These are phyloP conservation scores for Caranx ignobilis DNA, from an alignment of 2,113 vertebrate species.

Conservation along the genomic window DNA sequence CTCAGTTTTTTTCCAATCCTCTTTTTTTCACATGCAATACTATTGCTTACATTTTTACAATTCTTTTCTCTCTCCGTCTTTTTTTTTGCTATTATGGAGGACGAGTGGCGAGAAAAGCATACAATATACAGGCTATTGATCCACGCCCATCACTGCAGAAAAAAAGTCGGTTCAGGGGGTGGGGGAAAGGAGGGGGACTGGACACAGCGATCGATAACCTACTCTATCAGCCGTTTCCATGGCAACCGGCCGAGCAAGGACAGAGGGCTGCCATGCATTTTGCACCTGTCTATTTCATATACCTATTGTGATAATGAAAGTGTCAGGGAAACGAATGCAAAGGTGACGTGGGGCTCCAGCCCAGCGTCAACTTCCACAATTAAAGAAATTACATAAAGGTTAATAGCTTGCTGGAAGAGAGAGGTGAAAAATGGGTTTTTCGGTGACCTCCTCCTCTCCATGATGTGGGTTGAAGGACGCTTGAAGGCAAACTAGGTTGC, in stretches of 20 bases:
- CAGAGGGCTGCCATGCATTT: constrained; percentile 85
- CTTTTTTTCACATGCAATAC: constrained; percentile 50
- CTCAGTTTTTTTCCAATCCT: neutral
- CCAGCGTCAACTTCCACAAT: constrained; percentile 69
- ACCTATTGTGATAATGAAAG: constrained; percentile 82
- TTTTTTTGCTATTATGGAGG: constrained; percentile 78
- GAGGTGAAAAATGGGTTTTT: constrained; percentile 58
- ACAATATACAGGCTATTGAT: constrained; percentile 88
- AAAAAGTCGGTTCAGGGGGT: constrained; percentile 85
- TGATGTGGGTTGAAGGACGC: constrained; percentile 64
- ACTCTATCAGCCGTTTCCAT: constrained; percentile 90
- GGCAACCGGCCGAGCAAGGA: constrained; percentile 86
- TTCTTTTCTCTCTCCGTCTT: constrained; percentile 49
- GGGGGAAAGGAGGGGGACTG: constrained; percentile 76
- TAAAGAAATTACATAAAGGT: constrained; percentile 76
- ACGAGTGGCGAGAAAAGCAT: constrained; percentile 83
- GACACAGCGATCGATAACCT: constrained; percentile 89
- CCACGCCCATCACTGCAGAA: constrained; percentile 87
- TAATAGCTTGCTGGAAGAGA: constrained; percentile 53
- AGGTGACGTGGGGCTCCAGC: constrained; percentile 57
- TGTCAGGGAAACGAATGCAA: constrained; percentile 76
- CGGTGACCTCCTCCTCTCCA: constrained; percentile 56
- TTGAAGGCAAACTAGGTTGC: constrained; percentile 50
- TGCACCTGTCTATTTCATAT: constrained; percentile 83
- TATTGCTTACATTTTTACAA: constrained; percentile 72